These are phyloP conservation scores for Ichneumoninae sp. DNA, from an alignment of 2,888 invertebrate species.

Conservation along the genomic window DNA sequence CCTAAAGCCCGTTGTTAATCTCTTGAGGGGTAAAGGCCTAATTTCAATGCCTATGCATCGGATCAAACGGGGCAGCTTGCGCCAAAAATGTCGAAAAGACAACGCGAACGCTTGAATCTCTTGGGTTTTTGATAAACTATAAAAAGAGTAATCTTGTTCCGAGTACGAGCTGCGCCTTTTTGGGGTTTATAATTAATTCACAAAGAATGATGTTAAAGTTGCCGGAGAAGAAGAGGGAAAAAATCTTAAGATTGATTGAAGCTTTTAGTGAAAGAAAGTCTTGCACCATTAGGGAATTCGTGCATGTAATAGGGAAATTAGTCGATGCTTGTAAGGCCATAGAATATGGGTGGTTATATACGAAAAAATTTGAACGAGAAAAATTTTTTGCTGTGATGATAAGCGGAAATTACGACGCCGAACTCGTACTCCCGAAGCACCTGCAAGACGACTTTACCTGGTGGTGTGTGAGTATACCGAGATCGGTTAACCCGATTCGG, in stretches of 20 bases:
- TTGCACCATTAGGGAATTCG: conserved; percentile 51
- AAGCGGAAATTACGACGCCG: too few relatives aligned
- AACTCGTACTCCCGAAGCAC: too few relatives aligned
- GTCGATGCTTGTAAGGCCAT: conserved; percentile 38
- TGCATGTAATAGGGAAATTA: conserved; percentile 62
- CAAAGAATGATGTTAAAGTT: conserved; percentile 40
- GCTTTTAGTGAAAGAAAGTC: conserved; percentile 1
- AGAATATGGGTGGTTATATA: conserved; percentile 53
- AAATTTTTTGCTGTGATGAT: too few relatives aligned
- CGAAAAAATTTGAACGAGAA: conserved; percentile 46
- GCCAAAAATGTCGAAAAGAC: too few relatives aligned
- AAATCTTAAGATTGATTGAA: not conserved
- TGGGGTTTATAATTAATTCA: conserved; percentile 47
- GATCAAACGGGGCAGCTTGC: too few relatives aligned
- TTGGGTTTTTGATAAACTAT: conserved; percentile 46
- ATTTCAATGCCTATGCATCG: conserved; percentile 16
- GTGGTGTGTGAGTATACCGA: too few relatives aligned
- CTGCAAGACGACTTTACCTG: too few relatives aligned
- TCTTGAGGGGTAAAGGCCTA: conserved; percentile 28
- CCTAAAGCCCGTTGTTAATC: conserved; percentile 46
- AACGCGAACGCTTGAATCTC: not conserved
- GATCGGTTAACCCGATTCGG: too few relatives aligned
- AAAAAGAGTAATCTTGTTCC: conserved; percentile 34
- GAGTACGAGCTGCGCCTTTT: conserved; percentile 18
- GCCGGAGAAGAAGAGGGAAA: conserved; percentile 12